phyloP scores from a whole-genome alignment of 1,140 invertebrate species.

The Penaeus chinensis region DNA sequence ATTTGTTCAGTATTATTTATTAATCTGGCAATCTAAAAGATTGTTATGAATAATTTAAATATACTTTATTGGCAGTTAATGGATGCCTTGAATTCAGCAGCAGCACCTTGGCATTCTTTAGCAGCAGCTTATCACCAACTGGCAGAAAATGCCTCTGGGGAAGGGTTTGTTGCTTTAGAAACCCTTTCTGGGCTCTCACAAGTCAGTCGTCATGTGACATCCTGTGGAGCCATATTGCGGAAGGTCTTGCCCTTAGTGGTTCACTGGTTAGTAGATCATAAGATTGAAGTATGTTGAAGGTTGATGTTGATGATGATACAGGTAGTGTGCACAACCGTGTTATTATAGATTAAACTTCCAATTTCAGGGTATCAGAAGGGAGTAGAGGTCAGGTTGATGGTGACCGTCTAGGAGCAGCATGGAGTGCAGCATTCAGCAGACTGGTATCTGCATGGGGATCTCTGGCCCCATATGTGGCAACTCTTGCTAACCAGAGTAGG shows the following conservation, averaged over 20 bases:
- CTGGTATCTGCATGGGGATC: conserved; percentile 55
- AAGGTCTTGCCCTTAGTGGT: conserved; percentile 48
- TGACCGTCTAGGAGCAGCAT: conserved; percentile 19
- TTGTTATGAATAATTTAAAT: not conserved
- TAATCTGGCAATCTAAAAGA: too few relatives aligned
- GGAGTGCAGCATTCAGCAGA: conserved; percentile 52
- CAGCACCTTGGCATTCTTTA: conserved; percentile 34
- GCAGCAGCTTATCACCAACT: conserved; percentile 43
- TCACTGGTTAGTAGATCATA: conserved; percentile 18
- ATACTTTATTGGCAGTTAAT: conserved; percentile 41
- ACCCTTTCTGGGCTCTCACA: conserved; percentile 34
- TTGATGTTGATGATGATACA: not conserved
- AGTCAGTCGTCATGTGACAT: conserved; percentile 44
- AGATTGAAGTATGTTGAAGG: not conserved
- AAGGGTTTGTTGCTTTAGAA: conserved; percentile 42
- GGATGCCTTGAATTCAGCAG: conserved; percentile 36
- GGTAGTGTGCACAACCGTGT: not conserved
- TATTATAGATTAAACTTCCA: not conserved
- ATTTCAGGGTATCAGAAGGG: conserved; percentile 40
- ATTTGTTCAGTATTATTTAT: too few relatives aligned
- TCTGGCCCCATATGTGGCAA: conserved; percentile 40
- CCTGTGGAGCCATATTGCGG: conserved; percentile 39
- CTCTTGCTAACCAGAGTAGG: conserved; percentile 52
- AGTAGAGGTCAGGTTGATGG: conserved; percentile 16
- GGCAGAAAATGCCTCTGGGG: conserved; percentile 24